Evolutionary conservation across 2,888 invertebrate species (phyloP), one percentile per base, ranked within the genome.

Genomic region (Lysandra bellargus): DNA sequence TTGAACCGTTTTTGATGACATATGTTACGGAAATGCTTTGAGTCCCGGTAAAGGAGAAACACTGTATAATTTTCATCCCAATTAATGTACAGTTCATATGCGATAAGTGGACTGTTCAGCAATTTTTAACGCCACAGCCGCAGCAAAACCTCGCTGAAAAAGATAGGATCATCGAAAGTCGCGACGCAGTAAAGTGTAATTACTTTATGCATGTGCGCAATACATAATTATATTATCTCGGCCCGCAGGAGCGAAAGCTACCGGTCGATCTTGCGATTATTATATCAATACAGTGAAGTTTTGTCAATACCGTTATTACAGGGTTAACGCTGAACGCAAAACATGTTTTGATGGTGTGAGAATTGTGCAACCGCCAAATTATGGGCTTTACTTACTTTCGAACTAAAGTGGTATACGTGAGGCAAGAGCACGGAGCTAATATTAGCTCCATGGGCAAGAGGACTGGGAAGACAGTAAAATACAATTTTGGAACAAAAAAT

Each of bases 191-290:
- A 7, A 6, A 14, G 73, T 40, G 37, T 40, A 40, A 73, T 73
- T 73, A 73, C 73, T 64, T 72, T 37, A 73, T 80, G 73, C 80
- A 79, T 77, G 82, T 80, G 81, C 80, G 82, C 81, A 30, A 12
- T 9, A 30, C 61, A 61, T 82, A 82, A 83, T 82, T 80, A 81
- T 81, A 80, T 82, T 81, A 83, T 87, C 64, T 9, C 23, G 83
- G 88, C 89, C 90, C 82, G 86, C 83, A 87, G 91, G 89, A 87
- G 90, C 90, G 91, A 92, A 91, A 91, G 91, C 87, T 84, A 87
- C 89, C 85, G 85, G 83, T 83, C 84, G 90, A 90, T 90, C 87
- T 87, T 85, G 88, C 87, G 88, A 90, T 90, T 91, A 89, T 90
- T 90, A 88, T 89, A 86, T 87, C 85, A 82, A 83, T 85, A 23